A percentile compares a stretch with the other conserved stretches of the same genome.
phyloP scores from a whole-genome alignment of 2,888 invertebrate genomes.

The Caenorhabditis sp. region DNA sequence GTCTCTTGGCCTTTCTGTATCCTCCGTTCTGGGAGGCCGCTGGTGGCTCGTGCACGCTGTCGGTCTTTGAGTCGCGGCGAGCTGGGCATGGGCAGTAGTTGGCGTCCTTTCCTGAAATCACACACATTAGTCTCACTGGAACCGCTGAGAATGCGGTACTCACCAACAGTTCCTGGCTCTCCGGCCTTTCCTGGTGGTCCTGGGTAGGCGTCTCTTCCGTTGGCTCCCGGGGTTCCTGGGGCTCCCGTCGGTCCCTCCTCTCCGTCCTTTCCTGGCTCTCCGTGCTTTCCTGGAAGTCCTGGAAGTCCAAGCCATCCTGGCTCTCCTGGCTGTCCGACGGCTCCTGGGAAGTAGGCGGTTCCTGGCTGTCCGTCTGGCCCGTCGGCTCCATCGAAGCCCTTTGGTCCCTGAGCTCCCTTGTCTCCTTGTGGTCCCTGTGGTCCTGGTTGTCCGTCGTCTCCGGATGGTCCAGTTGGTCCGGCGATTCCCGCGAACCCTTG shows the following conservation, averaged over 20 bases:
- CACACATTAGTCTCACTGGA: background rate
- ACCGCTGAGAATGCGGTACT: background rate
- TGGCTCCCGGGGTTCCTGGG: slow-evolving; percentile 63
- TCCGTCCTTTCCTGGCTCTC: slow-evolving; percentile 61
- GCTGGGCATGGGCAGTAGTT: slow-evolving; percentile 62
- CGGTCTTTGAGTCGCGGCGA: slow-evolving; percentile 53
- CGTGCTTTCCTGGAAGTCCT: slow-evolving; percentile 60
- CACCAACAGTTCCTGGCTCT: slow-evolving; percentile 59
- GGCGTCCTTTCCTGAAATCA: slow-evolving; percentile 57
- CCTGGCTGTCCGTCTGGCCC: slow-evolving; percentile 64
- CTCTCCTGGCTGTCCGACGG: slow-evolving; percentile 65
- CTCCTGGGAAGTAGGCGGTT: slow-evolving; percentile 62
- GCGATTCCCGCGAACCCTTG: slow-evolving; percentile 53
- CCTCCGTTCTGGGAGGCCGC: slow-evolving; percentile 45
- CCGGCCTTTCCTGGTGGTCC: slow-evolving; percentile 65
- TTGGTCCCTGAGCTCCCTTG: slow-evolving; percentile 63
- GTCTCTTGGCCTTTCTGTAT: slow-evolving; percentile 54
- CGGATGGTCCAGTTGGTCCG: slow-evolving; percentile 53
- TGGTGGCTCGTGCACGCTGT: slow-evolving; percentile 50
- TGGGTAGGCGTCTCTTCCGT: slow-evolving; percentile 63
- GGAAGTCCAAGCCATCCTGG: slow-evolving; percentile 58
- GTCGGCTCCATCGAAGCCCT: slow-evolving; percentile 62
- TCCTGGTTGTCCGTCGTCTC: slow-evolving; percentile 61
- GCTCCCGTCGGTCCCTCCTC: slow-evolving; percentile 64
- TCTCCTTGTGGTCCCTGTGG: slow-evolving; percentile 59